Base-by-base conservation (phyloP, 2,113 vertebrate species). In the Tetraodon nigroviridis region DNA sequence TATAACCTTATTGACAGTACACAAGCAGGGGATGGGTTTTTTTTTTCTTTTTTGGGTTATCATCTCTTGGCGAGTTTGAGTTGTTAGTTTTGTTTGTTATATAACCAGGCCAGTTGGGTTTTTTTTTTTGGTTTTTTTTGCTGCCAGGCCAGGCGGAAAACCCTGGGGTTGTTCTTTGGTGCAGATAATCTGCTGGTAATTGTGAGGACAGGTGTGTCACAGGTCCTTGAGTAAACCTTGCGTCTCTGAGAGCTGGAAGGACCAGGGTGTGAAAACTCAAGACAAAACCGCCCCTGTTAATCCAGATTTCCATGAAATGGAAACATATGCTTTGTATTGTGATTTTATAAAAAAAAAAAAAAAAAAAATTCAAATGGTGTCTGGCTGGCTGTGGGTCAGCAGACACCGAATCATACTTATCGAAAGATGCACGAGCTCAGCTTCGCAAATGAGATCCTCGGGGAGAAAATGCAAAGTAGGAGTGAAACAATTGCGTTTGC, bases 401-500 rank as follows among this genome's bases (percentile, higher is more conserved):
- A 68, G 69, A 73, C 74, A 22, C 64, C 13, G 40, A 75, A 63
- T 67, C 66, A 58, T 65, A 64, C 69, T 84, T 76, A 63, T 78
- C 71, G 61, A 64, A 64, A 81, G 76, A 81, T 67, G 64, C 59
- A 70, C 62, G 66, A 76, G 71, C 45, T 37, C 24, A 40, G 54
- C 59, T 72, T 32, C 1, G 19, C 55, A 75, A 72, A 73, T 58
- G 65, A 40, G 55, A 64, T 65, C 71, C 69, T 51, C 52, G 10
- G 75, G 80, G 74, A 57, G 57, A 52, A 71, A 68, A 59, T 77
- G 63, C 74, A 82, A 76, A 87, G 75, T 67, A 65, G 66, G 75
- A 66, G 78, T 64, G 69, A 75, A 85, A 82, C 81, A 79, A 82
- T 85, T 80, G 77, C 84, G 80, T 88, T 85, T 84, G 82, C 82